phyloP scores from a whole-genome alignment of 37 sponge, comb jelly and placozoan species.

The Halisarca cf. caerulea region DNA sequence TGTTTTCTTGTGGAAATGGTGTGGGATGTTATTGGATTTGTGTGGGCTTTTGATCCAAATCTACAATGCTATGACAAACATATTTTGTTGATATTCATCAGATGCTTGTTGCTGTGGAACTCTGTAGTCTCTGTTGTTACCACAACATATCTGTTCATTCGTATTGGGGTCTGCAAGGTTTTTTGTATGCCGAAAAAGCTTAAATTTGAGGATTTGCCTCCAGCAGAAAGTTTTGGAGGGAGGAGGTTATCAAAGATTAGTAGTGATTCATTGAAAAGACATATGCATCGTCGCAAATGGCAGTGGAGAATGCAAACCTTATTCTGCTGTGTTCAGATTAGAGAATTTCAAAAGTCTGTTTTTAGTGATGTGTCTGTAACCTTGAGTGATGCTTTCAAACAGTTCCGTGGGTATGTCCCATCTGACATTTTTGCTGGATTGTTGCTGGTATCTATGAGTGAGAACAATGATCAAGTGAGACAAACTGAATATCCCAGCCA shows the following conservation, averaged over 20 bases:
- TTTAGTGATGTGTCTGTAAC: constrained; percentile 48
- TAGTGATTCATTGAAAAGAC: constrained; percentile 29
- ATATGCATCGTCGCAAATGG: constrained; percentile 59
- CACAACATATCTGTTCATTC: constrained; percentile 43
- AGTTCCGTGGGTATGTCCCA: constrained; percentile 73
- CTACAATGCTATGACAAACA: constrained; percentile 52
- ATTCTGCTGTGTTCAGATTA: constrained; percentile 31
- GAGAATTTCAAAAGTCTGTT: constrained; percentile 13
- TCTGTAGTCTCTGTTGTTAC: constrained; percentile 4
- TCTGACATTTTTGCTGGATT: constrained; percentile 73
- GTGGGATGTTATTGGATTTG: constrained; percentile 70
- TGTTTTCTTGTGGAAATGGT: constrained; percentile 44
- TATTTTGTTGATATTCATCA: constrained; percentile 21
- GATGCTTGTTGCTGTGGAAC: constrained; percentile 63
- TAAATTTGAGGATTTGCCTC: constrained; percentile 26
- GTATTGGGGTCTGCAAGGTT: constrained; percentile 23
- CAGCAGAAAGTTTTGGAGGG: constrained; percentile 19
- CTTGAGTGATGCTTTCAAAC: constrained; percentile 38
- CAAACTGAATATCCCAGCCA: too few species aligned
- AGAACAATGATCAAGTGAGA: too few species aligned
- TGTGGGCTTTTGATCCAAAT: constrained; percentile 72
- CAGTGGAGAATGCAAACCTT: constrained; percentile 63
- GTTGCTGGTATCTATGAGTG: constrained; percentile 36
- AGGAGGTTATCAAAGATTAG: constrained; percentile 37
- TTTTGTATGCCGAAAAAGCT: constrained; percentile 35